Conservation (phyloP, 1,140 invertebrate genomes). For the Melipona quadrifasciata region DNA sequence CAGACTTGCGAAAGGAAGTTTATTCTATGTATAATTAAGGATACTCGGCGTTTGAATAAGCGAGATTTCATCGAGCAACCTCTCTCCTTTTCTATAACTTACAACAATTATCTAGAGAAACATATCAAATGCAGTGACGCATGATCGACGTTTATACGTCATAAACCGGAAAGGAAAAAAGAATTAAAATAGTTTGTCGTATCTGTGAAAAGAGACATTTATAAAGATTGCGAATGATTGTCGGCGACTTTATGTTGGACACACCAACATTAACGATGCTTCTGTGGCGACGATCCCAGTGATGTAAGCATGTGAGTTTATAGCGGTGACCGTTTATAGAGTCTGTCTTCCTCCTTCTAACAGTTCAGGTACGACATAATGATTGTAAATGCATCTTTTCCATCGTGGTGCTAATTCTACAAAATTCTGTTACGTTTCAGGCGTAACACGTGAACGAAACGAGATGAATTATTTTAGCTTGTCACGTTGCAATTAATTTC, state of each 20-base stretch:
- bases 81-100: background rate
- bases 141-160: background rate
- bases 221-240: constrained; percentile 9
- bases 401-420: background rate
- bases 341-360: constrained; percentile 43
- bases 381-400: background rate
- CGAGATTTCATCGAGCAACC: background rate
- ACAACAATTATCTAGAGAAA: background rate
- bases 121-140: background rate
- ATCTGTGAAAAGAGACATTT: constrained; percentile 19
- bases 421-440: constrained; percentile 18
- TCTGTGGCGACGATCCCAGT: constrained; percentile 49
- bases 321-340: constrained; percentile 70
- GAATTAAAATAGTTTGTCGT: background rate
- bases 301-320: constrained; percentile 74
- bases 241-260: constrained; percentile 3
- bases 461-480: background rate
- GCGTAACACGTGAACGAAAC: background rate
- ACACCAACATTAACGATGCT: constrained; percentile 36
- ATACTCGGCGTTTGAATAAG: background rate
- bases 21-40: background rate
- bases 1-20: background rate
- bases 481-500: background rate
- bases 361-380: constrained; percentile 44
- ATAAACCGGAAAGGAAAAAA: background rate